These are phyloP conservation scores for Cephus pygmeus DNA, from an alignment of 2,888 invertebrate genomes.

Conservation along the genomic window DNA sequence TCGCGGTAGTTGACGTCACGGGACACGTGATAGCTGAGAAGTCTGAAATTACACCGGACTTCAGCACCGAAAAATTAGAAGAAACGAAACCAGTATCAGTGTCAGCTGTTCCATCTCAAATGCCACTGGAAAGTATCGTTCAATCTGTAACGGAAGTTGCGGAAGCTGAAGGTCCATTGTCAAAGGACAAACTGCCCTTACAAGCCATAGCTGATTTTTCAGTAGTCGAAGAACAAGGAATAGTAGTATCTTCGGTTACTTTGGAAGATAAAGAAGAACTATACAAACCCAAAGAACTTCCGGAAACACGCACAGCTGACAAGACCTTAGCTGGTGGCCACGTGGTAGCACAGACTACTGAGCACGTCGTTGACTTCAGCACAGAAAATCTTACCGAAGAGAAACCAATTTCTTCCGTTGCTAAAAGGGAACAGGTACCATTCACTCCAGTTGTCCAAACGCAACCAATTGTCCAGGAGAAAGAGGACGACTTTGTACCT, in stretches of 20 bases:
- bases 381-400: conserved; percentile 53
- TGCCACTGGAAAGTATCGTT: conserved; percentile 69
- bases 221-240: conserved; percentile 54
- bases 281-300: conserved; percentile 61
- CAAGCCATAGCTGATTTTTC: conserved; percentile 48
- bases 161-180: conserved; percentile 70
- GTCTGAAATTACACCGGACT: conserved; percentile 67
- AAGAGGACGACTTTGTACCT: conserved; percentile 65
- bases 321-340: conserved; percentile 46
- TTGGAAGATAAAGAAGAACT: conserved; percentile 68
- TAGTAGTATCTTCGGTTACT: conserved; percentile 50
- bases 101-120: conserved; percentile 69
- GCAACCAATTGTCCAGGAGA: conserved; percentile 69
- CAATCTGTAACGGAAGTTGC: conserved; percentile 69
- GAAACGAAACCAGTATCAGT: conserved; percentile 49
- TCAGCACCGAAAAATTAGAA: conserved; percentile 60
- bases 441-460: conserved; percentile 67
- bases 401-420: conserved; percentile 48
- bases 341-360: conserved; percentile 53
- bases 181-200: conserved; percentile 61
- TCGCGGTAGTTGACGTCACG: conserved; percentile 66
- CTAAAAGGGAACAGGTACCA: conserved; percentile 59
- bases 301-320: conserved; percentile 52
- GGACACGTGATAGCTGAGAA: conserved; percentile 69
- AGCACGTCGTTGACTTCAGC: conserved; percentile 61